Evolutionary conservation across 2,113 vertebrate genomes (phyloP).

Genomic region (Terrapene triunguis): DNA sequence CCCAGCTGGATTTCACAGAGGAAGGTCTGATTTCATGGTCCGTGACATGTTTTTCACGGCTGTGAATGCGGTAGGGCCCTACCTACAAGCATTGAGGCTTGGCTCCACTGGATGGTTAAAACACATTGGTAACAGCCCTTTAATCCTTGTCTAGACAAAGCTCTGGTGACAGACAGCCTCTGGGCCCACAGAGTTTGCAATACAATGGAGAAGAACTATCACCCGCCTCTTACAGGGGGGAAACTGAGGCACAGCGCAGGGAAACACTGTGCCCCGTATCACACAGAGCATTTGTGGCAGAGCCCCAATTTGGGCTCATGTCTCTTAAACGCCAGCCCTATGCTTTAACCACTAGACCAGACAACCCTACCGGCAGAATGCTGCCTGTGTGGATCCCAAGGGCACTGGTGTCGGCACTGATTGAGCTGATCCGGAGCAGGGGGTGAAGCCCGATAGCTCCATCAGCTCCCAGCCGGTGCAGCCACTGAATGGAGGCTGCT

Average conservation of each 20-base stretch:
- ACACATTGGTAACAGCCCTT: neutral
- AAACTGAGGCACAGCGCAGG: neutral
- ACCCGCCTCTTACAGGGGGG: neutral
- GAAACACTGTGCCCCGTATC: neutral
- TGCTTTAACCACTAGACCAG: neutral
- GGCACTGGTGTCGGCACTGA: neutral
- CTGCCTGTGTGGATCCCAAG: neutral
- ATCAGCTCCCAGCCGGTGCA: neutral
- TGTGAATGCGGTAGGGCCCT: too few relatives aligned
- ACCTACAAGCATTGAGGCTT: neutral
- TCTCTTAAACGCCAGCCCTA: neutral
- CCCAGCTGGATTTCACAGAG: too few relatives aligned
- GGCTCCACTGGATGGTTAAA: neutral
- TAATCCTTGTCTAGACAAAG: neutral
- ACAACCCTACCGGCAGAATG: neutral
- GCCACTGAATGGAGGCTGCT: neutral
- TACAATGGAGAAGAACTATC: neutral
- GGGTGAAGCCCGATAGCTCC: neutral
- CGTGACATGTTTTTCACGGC: too few relatives aligned
- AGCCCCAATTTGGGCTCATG: neutral
- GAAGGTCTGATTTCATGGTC: too few relatives aligned
- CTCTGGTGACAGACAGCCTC: neutral
- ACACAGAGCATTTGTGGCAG: neutral
- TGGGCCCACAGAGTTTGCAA: neutral
- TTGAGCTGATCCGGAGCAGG: neutral